Evolutionary conservation across 2,113 vertebrate species (phyloP).

Genomic region (Crotalus tigris): DNA sequence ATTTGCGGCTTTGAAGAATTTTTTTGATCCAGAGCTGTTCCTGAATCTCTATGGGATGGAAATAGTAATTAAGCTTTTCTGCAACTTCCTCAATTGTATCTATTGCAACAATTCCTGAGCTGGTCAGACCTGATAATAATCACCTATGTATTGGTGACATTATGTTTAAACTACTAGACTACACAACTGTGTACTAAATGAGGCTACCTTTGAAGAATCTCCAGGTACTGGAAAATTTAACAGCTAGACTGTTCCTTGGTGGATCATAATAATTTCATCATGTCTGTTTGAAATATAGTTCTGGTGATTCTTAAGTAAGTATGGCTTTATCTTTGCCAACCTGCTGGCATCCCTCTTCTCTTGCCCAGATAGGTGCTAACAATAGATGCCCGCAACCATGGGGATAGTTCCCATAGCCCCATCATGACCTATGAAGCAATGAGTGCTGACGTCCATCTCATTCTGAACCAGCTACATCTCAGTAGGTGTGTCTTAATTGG

Average conservation of each 20-base stretch:
- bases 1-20: background rate
- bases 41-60: background rate
- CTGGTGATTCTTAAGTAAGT: background rate
- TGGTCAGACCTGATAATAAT: background rate
- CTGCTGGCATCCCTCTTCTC: constrained; percentile 43
- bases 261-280: background rate
- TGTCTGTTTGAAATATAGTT: background rate
- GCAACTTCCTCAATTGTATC: background rate
- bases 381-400: constrained; percentile 92
- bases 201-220: background rate
- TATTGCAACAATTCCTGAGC: background rate
- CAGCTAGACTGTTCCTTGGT: background rate
- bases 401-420: constrained; percentile 82
- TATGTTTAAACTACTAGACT: background rate
- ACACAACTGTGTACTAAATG: background rate
- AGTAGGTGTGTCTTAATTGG: constrained; percentile 85
- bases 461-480: constrained; percentile 79
- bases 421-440: constrained; percentile 85
- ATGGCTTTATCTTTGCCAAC: background rate
- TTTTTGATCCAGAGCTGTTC: background rate
- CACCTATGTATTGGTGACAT: background rate
- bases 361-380: constrained; percentile 87
- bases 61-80: background rate
- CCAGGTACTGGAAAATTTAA: background rate
- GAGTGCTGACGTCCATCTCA: constrained; percentile 80